Evolutionary conservation across 2,113 vertebrate genomes (phyloP), one percentile per base, ranked within the genome.

Genomic region (Oxyruncus cristatus): DNA sequence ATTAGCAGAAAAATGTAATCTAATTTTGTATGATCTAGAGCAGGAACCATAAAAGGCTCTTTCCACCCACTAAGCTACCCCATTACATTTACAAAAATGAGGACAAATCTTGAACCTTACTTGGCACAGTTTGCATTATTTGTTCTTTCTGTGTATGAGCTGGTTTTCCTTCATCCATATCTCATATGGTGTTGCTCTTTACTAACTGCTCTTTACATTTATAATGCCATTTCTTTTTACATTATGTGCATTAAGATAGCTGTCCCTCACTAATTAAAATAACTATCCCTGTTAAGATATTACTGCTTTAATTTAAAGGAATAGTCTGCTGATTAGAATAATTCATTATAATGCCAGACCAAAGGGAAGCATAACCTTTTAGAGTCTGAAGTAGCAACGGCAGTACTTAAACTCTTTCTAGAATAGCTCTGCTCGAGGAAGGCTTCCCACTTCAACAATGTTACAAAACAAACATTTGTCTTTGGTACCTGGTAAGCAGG

Each of bases 241-340:
- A 44, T 22, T 49, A 50, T 39, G 11, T 63, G 35, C 27, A 85
- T 46, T 52, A 92, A 73, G 58, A 76, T 49, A 73, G 23, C 18
- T 62, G 41, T 90, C 68, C 52, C 20, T 58, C 55, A 49, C 52
- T 79, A 72, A 89, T 70, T 85, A 91, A 78, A 95, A 81, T 93
- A 88, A 76, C 44, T 74, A 5, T 61, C 32, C 55, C 49, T 71
- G 46, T 91, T 87, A 93, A 86, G 90, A 78, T 88, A 93, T 93
- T 87, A 89, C 56, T 82, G 47, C 80, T 93, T 85, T 58, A 92
- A 89, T 47, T 78, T 85, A 91, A 95, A 93, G 42, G 27, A 81
- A 61, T 79, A 72, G 46, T 47, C 65, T 68, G 12, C 33, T 94
- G 53, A 76, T 74, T 63, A 84, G 27, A 71, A 70, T 72, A 92